Evolutionary conservation across 2,113 vertebrate genomes (phyloP).

Genomic region (Nettapus auritus): DNA sequence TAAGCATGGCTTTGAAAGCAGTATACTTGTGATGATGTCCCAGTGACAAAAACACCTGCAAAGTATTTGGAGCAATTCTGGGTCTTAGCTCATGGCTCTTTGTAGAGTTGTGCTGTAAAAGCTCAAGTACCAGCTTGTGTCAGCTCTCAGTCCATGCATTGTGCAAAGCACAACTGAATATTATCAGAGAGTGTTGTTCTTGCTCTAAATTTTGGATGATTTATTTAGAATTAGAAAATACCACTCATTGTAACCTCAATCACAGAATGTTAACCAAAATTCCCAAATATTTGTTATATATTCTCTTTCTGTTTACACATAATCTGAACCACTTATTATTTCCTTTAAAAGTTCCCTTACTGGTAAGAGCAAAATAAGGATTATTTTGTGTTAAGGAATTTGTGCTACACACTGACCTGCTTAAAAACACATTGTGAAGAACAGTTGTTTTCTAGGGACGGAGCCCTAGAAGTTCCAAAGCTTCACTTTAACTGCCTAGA

Average conservation of each 20-base stretch:
- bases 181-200: background rate
- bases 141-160: background rate
- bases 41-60: background rate
- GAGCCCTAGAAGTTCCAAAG: background rate
- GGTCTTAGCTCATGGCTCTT: background rate
- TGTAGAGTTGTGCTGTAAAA: background rate
- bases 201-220: background rate
- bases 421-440: background rate
- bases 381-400: background rate
- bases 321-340: background rate
- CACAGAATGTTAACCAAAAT: background rate
- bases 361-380: background rate
- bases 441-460: background rate
- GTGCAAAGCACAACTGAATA: background rate
- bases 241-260: background rate
- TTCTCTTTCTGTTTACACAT: background rate
- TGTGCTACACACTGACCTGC: background rate
- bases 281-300: background rate
- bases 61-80: background rate
- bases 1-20: background rate
- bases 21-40: background rate
- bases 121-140: accelerated
- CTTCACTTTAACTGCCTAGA: background rate
- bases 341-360: background rate
- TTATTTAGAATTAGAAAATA: background rate